Conservation (phyloP, 2,888 invertebrate species). For the Chymomyza fuscimana region DNA sequence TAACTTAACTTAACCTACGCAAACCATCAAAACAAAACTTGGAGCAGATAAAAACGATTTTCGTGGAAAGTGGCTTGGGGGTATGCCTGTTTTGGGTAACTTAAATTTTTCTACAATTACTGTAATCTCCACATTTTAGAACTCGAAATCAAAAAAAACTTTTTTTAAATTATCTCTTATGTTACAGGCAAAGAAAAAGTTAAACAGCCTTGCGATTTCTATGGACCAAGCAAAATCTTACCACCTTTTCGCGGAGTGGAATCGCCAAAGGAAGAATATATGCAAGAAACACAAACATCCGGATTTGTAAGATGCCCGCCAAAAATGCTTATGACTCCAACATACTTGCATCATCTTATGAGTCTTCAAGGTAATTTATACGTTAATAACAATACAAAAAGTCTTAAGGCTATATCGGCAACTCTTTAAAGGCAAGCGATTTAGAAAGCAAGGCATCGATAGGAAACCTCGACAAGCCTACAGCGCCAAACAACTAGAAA, state of each 20-base stretch:
- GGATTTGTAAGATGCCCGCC: constrained; percentile 49
- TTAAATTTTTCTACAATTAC: too few species aligned
- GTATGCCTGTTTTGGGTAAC: too few species aligned
- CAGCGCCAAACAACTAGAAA: constrained; percentile 95
- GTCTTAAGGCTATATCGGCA: constrained; percentile 77
- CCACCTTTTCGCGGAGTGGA: background rate
- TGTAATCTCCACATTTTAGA: too few species aligned
- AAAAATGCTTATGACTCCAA: constrained; percentile 79
- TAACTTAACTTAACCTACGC: too few species aligned
- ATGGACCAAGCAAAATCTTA: background rate
- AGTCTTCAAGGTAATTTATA: constrained; percentile 83
- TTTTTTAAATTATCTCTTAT: background rate
- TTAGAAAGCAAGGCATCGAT: constrained; percentile 92
- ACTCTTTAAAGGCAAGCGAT: constrained; percentile 88
- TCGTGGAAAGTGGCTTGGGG: too few species aligned
- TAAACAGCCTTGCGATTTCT: background rate
- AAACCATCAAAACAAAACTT: too few species aligned
- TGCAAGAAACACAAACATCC: constrained; percentile 40
- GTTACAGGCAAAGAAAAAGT: background rate
- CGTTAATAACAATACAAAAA: background rate
- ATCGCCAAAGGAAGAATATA: constrained; percentile 26
- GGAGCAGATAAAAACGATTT: too few species aligned
- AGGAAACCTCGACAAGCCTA: constrained; percentile 97
- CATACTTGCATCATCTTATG: constrained; percentile 79
- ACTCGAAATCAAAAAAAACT: background rate